Evolutionary conservation across 1,140 invertebrate genomes (phyloP), one percentile per base, ranked within the genome.

Genomic region (Lineus longissimus): DNA sequence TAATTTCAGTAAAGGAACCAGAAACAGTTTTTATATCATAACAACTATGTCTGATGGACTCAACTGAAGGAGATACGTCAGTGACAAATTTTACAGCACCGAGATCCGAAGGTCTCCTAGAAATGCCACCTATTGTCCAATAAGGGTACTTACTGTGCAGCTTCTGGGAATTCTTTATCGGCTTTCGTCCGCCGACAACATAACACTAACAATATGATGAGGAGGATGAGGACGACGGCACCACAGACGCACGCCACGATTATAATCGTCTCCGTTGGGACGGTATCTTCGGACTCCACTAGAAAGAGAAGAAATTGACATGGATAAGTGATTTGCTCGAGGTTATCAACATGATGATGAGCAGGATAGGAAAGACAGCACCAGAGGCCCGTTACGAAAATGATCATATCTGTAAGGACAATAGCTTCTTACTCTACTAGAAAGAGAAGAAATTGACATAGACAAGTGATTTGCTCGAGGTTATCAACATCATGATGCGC

Each of bases 181-280:
- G 55, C 19, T 19, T 59, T 54, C 15, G 54, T 19, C 31, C 65
- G 17, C 31, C 61, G 23, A 47, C 65, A 67, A 45, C 65, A 67
- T 11, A 67, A 51, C n/a, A 67, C 62, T 43, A 67, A 60, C 29
- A 67, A 57, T 4, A 67, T 43, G 29, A 67, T 59, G 54, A 43
- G 19, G 17, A 67, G 65, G 23, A 64, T 43, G 45, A 63, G 22
- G 56, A 67, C 62, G 23, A 67, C 43, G 30, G 29, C 30, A 30
- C 56, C 65, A 47, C 65, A 64, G 55, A 67, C 62, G 33, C 62
- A 59, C 27, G 62, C 65, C 27, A 67, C 65, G 40, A 67, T 64
- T 55, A 64, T 60, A 40, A 67, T 62, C 23, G 62, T 64, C 9
- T 58, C 43, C 29, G 51, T 41, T 15, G 65, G 45, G 13, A 67